A percentile compares a stretch with the other conserved stretches of the same genome.
These are phyloP conservation scores for Sphenodon punctatus DNA, from an alignment of 2,797 vertebrate genomes.

Conservation along the genomic window DNA sequence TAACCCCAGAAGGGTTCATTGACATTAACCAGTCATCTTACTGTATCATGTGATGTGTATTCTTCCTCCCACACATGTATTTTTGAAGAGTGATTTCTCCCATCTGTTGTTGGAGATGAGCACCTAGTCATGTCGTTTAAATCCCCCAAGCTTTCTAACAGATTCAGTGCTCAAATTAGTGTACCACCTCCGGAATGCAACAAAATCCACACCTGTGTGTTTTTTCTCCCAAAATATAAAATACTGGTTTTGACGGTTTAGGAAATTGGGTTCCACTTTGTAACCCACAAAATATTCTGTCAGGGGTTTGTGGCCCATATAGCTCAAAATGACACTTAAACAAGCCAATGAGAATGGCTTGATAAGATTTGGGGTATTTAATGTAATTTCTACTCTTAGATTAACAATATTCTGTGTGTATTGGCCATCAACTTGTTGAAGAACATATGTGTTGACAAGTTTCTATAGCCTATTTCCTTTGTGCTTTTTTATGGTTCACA, in stretches of 20 bases:
- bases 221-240: rapidly evolving
- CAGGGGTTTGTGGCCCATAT: not conserved
- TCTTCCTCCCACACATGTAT: not conserved
- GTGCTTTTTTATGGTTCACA: not conserved
- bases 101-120: constrained; percentile 14
- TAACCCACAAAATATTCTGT: too few species aligned
- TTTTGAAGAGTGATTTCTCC: constrained; percentile 49
- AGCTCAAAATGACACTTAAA: not conserved
- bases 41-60: constrained; percentile 17
- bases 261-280: not conserved
- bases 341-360: not conserved
- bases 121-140: constrained; percentile 41
- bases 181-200: constrained; percentile 1
- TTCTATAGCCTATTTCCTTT: not conserved
- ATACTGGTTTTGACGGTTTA: not conserved
- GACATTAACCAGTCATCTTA: not conserved
- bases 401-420: too few species aligned
- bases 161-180: constrained; percentile 6
- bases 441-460: not conserved
- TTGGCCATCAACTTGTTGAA: not conserved
- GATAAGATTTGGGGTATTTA: not conserved
- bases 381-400: not conserved
- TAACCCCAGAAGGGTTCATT: not conserved
- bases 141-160: constrained; percentile 10
- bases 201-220: constrained; percentile 14